Percentiles rank a stretch among this genome's conserved stretches.
phyloP scores from a whole-genome alignment of 2,888 invertebrate species.

The Patella caerulea region DNA sequence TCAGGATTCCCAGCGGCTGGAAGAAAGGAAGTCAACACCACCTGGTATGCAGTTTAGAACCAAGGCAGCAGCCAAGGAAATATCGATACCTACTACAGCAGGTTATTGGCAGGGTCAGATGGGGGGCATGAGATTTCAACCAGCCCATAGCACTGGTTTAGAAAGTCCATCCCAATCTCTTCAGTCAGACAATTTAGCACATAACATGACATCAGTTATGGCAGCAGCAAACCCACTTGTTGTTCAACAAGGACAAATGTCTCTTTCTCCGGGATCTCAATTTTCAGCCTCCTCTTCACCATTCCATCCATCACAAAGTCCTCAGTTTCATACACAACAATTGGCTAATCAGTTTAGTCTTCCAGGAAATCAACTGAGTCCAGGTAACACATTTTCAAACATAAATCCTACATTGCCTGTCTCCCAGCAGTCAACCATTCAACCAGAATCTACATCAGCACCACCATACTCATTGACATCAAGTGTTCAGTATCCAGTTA shows the following conservation, averaged over 20 bases:
- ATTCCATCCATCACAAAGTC: slow-evolving; percentile 11
- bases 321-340: slow-evolving; percentile 24
- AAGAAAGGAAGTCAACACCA: slow-evolving; percentile 74
- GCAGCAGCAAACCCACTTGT: slow-evolving; percentile 7
- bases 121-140: slow-evolving; percentile 9
- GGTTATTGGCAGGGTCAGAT: slow-evolving; percentile 6
- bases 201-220: slow-evolving; percentile 17
- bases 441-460: background rate
- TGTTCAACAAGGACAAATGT: background rate
- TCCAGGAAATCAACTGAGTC: slow-evolving; percentile 4
- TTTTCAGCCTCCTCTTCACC: slow-evolving; percentile 12
- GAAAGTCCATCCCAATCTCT: slow-evolving; percentile 1
- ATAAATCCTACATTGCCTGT: too few species aligned
- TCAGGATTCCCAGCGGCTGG: slow-evolving; percentile 92
- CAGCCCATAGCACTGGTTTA: slow-evolving; percentile 8
- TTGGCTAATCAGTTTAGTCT: background rate
- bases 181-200: slow-evolving; percentile 25
- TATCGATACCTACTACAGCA: slow-evolving; percentile 24
- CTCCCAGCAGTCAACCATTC: background rate
- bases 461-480: background rate
- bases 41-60: slow-evolving; percentile 34
- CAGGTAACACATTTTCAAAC: too few species aligned
- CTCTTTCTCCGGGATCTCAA: slow-evolving; percentile 9
- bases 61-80: slow-evolving; percentile 48
- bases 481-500: background rate